These are phyloP conservation scores for Napeogenes sylphis DNA, from an alignment of 2,888 invertebrate species.

Conservation along the genomic window DNA sequence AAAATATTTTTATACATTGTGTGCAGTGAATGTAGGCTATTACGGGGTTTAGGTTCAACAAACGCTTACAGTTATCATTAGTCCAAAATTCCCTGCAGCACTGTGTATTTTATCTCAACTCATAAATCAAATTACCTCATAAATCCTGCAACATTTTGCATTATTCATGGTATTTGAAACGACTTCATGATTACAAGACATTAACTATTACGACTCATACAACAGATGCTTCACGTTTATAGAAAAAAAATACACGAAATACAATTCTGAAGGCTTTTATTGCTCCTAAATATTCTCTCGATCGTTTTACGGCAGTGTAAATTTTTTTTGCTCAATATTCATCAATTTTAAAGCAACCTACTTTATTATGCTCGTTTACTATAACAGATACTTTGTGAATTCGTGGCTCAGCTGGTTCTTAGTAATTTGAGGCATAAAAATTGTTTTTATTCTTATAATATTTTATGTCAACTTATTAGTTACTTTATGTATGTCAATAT, in stretches of 20 bases:
- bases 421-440: conserved; percentile 28
- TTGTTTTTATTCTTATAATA: conserved; percentile 15
- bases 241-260: conserved; percentile 54
- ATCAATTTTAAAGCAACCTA: conserved; percentile 27
- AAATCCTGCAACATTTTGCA: conserved; percentile 20
- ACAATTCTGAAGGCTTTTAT: conserved; percentile 61
- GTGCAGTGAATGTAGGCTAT: too few species aligned
- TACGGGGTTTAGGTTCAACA: too few species aligned
- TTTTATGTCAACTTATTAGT: not conserved
- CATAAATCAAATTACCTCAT: conserved; percentile 13
- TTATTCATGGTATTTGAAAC: conserved; percentile 27
- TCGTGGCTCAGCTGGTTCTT: conserved; percentile 27
- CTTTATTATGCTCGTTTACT: conserved; percentile 24
- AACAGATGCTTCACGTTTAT: conserved; percentile 41
- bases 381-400: conserved; percentile 20
- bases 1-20: too few species aligned
- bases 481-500: not conserved
- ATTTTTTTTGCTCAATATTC: conserved; percentile 41
- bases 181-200: conserved; percentile 29
- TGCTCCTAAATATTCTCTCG: conserved; percentile 60
- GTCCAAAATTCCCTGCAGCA: conserved; percentile 1
- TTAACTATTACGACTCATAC: conserved; percentile 29
- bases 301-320: conserved; percentile 55
- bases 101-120: conserved; percentile 7
- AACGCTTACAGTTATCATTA: conserved; percentile 6